Percentiles rank a stretch among this genome's conserved stretches.
Conservation (phyloP, 2,797 vertebrate species). For the Craterocephalus amniculus region DNA sequence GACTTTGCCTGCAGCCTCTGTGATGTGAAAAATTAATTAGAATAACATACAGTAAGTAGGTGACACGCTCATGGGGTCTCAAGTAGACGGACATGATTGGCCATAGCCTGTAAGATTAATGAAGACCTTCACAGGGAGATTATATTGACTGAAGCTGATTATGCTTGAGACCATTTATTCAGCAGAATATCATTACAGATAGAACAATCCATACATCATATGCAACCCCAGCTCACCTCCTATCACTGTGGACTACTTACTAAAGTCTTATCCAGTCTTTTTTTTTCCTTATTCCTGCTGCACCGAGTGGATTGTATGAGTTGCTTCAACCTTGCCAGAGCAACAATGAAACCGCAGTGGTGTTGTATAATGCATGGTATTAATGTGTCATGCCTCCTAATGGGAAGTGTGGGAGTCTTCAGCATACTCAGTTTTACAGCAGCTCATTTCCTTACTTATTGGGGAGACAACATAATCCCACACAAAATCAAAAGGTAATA, state of each 20-base stretch:
- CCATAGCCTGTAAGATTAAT: slow-evolving; percentile 90
- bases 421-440: slow-evolving; percentile 4
- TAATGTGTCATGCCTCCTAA: slow-evolving; percentile 39
- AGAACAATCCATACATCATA: slow-evolving; percentile 87
- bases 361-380: slow-evolving; percentile 41
- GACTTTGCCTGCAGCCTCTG: slow-evolving; percentile 72
- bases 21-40: slow-evolving; percentile 90
- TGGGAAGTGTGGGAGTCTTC: slow-evolving; percentile 20
- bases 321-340: slow-evolving; percentile 63
- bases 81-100: slow-evolving; percentile 91
- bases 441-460: not conserved
- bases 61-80: slow-evolving; percentile 83
- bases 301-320: slow-evolving; percentile 39
- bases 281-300: slow-evolving; percentile 57
- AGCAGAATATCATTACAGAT: slow-evolving; percentile 82
- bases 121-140: slow-evolving; percentile 89
- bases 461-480: not conserved
- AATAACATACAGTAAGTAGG: slow-evolving; percentile 87
- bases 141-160: slow-evolving; percentile 89
- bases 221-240: slow-evolving; percentile 73
- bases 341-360: slow-evolving; percentile 4
- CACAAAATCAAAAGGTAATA: not conserved
- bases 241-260: slow-evolving; percentile 64
- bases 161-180: slow-evolving; percentile 87
- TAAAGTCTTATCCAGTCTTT: slow-evolving; percentile 49